phyloP scores from a whole-genome alignment of 2,113 vertebrate genomes.

The Genyomyrus donnyi region DNA sequence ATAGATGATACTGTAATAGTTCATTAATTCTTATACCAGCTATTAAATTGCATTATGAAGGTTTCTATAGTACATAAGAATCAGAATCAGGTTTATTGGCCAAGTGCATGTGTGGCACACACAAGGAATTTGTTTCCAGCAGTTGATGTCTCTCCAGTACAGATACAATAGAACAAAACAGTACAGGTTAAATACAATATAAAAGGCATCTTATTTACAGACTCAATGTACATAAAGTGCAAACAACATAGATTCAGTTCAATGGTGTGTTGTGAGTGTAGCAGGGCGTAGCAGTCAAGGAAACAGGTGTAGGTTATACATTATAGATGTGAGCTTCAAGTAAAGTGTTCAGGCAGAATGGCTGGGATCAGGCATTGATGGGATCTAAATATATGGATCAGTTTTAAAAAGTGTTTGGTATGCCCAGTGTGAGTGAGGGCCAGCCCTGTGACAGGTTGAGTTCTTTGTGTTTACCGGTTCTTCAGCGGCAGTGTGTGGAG shows the following conservation, averaged over 20 bases:
- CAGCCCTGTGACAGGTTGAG: neutral
- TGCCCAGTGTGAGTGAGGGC: neutral
- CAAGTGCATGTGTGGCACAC: no score
- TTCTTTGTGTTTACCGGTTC: neutral
- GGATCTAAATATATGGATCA: neutral
- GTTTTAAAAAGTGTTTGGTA: neutral
- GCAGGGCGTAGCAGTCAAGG: no score
- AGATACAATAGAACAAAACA: no score
- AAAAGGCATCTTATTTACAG: no score
- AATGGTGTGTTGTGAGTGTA: no score
- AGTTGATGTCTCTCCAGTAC: no score
- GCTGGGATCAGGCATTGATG: neutral
- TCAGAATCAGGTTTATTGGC: no score
- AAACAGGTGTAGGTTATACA: neutral
- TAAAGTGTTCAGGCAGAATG: neutral
- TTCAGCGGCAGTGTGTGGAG: slow-evolving; percentile 95
- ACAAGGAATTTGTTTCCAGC: no score
- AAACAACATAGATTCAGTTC: no score
- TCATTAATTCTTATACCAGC: neutral
- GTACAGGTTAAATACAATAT: no score
- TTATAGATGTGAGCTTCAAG: neutral
- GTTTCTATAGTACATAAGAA: neutral
- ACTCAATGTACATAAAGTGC: no score
- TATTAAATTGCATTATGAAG: neutral
- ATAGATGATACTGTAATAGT: neutral